These are phyloP conservation scores for Hypercompe scribonia DNA, from an alignment of 2,888 invertebrate species.

Conservation along the genomic window DNA sequence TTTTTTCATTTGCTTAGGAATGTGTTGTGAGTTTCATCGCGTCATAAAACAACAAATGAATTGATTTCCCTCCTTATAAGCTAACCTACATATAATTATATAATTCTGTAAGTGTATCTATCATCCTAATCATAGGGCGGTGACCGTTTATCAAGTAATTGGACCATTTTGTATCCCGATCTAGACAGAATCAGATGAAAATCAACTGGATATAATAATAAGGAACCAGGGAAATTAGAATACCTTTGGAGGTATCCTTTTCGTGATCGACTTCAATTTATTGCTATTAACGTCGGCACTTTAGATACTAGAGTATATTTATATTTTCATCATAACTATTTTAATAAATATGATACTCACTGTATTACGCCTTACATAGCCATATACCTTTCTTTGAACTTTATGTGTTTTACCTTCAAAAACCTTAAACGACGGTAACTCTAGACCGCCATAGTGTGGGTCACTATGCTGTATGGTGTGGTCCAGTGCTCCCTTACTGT, in stretches of 20 bases:
- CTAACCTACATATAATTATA: slow-evolving; percentile 35
- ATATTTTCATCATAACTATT: too few relatives aligned
- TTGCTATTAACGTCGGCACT: slow-evolving; percentile 6
- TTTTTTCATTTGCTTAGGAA: not conserved
- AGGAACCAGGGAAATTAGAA: slow-evolving; percentile 41
- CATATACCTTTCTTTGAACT: too few relatives aligned
- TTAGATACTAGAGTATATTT: slow-evolving; percentile 21
- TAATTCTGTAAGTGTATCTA: slow-evolving; percentile 42
- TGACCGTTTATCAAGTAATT: slow-evolving; percentile 44
- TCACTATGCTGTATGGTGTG: too few relatives aligned
- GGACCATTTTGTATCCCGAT: slow-evolving; percentile 38
- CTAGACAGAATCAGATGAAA: slow-evolving; percentile 35
- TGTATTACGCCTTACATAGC: too few relatives aligned
- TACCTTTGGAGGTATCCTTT: slow-evolving; percentile 29
- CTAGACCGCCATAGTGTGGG: too few relatives aligned
- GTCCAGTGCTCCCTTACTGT: too few relatives aligned
- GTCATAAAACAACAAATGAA: slow-evolving; percentile 41
- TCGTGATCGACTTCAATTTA: slow-evolving; percentile 24
- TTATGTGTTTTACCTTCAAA: too few relatives aligned
- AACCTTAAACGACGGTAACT: too few relatives aligned
- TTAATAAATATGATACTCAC: too few relatives aligned
- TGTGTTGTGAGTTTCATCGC: not conserved
- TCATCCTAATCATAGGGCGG: slow-evolving; percentile 52
- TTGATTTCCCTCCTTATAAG: slow-evolving; percentile 33
- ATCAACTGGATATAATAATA: slow-evolving; percentile 45